Percentiles rank a stretch among this genome's conserved stretches.
phyloP scores from a whole-genome alignment of 2,797 vertebrate genomes.

The Tinamus major region DNA sequence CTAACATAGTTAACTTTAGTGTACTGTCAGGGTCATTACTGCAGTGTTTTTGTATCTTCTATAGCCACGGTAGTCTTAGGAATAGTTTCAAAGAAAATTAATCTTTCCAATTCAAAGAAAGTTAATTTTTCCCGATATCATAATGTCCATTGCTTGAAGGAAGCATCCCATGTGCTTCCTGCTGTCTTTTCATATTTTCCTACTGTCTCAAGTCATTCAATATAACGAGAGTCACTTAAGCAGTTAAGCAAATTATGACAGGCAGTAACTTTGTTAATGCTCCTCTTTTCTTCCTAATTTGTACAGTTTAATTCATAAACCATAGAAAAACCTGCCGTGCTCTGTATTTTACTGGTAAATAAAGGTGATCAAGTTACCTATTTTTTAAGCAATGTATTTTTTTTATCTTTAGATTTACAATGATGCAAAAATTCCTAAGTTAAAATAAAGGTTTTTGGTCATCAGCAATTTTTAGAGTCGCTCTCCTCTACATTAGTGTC shows the following conservation, averaged over 20 bases:
- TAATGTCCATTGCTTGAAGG: neutral
- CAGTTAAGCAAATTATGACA: neutral
- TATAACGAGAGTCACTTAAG: rapidly evolving
- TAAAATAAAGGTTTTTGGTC: neutral
- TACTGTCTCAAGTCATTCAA: neutral
- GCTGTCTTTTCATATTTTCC: neutral
- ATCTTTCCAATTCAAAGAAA: neutral
- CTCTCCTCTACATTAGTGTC: neutral
- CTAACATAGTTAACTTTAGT: neutral
- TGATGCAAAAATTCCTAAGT: neutral
- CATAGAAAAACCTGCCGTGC: neutral
- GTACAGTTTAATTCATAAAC: neutral
- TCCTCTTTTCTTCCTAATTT: neutral
- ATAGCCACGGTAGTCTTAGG: rapidly evolving
- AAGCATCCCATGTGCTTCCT: neutral
- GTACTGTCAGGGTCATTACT: rapidly evolving
- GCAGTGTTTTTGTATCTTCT: neutral
- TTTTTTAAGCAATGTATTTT: neutral
- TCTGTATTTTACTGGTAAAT: neutral
- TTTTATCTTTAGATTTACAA: neutral
- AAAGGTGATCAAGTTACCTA: neutral
- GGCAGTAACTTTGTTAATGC: neutral
- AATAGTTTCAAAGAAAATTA: neutral
- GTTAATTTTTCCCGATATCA: neutral
- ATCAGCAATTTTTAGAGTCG: neutral